Base-by-base conservation (phyloP, 2,113 vertebrate genomes). In the Urocitellus parryii region DNA sequence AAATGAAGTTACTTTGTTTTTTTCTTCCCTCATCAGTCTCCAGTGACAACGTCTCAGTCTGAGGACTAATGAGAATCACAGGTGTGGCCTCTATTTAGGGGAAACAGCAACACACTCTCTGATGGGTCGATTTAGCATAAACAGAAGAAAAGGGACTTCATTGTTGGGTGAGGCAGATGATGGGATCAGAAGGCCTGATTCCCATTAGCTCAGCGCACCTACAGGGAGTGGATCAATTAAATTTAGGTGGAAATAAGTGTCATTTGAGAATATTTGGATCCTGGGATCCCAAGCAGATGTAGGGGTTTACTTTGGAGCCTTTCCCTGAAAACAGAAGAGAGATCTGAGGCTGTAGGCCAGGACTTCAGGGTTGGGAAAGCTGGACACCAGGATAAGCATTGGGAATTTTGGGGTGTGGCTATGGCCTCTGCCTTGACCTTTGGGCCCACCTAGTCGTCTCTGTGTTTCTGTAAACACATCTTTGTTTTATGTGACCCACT, bases 41-140 rank as follows among this genome's bases (percentile, higher is more conserved):
- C 53, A 61, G 27, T 45, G 63, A 72, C 27, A n/a, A 56, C n/a
- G 32, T 68, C 73, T 85, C 65, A 58, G 6, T 37, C 63, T 86
- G 80, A 29, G 53, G 53, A 93, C 13, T 37, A 61, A 81, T 2
- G 12, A 16, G 82, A 51, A 84, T 80, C 20, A 72, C 18, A 84
- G 72, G 42, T 37, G 34, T 27, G 82, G 32, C 51, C 22, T 79
- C 65, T 91, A 17, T 83, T 65, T 74, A 25, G 42, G 20, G 93
- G 45, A 42, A 84, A 48, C 2, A 63, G 58, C 37, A 53, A 22
- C 17, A 22, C 13, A 27, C 5, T 73, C 20, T 70, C 16, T 18
- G 72, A 68, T 45, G n/a, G 65, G 63, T 32, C 68, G 45, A 39
- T 78, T 97, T 96, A 58, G 63, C 81, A n/a, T n/a, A 53, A 76